Conservation (phyloP, 1,140 invertebrate species). For the Drosophila albomicans region DNA sequence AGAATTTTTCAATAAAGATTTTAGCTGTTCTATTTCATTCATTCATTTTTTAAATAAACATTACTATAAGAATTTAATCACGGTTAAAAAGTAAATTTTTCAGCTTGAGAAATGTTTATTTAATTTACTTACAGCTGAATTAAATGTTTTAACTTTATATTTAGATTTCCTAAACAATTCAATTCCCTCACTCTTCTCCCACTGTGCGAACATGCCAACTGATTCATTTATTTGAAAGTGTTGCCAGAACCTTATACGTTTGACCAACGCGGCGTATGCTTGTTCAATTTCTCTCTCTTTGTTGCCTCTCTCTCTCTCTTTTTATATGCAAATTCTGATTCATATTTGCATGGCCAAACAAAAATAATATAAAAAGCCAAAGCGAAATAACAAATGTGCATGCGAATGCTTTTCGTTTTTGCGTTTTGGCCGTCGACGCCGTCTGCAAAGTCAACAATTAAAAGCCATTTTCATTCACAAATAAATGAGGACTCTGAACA, state of each 20-base stretch:
- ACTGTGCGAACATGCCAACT: slow-evolving; percentile 52
- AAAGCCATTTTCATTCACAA: slow-evolving; percentile 74
- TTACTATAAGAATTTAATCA: no score
- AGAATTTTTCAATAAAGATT: no score
- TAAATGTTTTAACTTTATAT: background rate
- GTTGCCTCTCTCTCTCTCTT: background rate
- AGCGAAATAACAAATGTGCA: slow-evolving; percentile 52
- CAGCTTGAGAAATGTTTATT: background rate
- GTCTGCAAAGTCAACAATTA: slow-evolving; percentile 68
- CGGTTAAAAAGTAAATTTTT: no score
- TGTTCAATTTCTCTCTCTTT: slow-evolving; percentile 11
- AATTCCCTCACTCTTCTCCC: slow-evolving; percentile 7
- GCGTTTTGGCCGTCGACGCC: background rate
- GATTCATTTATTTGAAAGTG: slow-evolving; percentile 58
- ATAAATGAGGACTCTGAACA: slow-evolving; percentile 32
- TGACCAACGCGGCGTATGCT: slow-evolving; percentile 70
- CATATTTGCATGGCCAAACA: slow-evolving; percentile 64
- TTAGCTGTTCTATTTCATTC: no score
- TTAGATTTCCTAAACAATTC: background rate
- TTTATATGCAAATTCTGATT: slow-evolving; percentile 36
- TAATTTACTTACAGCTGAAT: background rate
- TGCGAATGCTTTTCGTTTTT: slow-evolving; percentile 44
- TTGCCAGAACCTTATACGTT: slow-evolving; percentile 23
- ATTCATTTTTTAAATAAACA: no score
- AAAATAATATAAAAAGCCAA: slow-evolving; percentile 28